phyloP scores from a whole-genome alignment of 2,888 invertebrate genomes.

The Megaustenia siamemsis region DNA sequence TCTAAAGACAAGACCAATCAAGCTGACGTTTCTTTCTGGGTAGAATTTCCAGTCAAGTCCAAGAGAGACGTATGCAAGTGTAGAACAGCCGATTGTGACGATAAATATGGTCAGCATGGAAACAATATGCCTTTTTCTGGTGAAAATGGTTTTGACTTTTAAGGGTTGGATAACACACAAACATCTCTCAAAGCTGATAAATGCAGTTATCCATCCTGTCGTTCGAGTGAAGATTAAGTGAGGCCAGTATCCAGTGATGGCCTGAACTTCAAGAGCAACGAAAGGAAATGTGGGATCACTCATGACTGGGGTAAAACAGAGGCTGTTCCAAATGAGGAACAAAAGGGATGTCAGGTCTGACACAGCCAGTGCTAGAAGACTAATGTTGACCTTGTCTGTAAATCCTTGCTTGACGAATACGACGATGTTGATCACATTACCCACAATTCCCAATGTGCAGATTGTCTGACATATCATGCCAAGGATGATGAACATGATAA shows the following conservation, averaged over 20 bases:
- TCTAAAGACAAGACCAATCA: background rate
- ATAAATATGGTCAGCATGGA: background rate
- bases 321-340: background rate
- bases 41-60: slow-evolving; percentile 10
- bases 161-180: slow-evolving; percentile 4
- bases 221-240: background rate
- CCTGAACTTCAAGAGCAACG: background rate
- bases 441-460: background rate
- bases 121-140: background rate
- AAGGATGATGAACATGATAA: background rate
- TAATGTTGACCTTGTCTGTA: background rate
- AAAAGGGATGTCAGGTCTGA: background rate
- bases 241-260: slow-evolving; percentile 1
- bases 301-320: background rate
- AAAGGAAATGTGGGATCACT: background rate
- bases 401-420: slow-evolving; percentile 8
- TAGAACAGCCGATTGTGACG: background rate
- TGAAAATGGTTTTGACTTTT: slow-evolving; percentile 18
- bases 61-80: background rate
- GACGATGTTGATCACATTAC: background rate
- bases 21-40: background rate
- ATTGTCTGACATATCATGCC: background rate
- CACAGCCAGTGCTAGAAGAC: background rate
- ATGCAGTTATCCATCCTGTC: slow-evolving; percentile 1
- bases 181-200: background rate